Conservation (phyloP, 2,113 vertebrate genomes). For the Cygnus buccinator region DNA sequence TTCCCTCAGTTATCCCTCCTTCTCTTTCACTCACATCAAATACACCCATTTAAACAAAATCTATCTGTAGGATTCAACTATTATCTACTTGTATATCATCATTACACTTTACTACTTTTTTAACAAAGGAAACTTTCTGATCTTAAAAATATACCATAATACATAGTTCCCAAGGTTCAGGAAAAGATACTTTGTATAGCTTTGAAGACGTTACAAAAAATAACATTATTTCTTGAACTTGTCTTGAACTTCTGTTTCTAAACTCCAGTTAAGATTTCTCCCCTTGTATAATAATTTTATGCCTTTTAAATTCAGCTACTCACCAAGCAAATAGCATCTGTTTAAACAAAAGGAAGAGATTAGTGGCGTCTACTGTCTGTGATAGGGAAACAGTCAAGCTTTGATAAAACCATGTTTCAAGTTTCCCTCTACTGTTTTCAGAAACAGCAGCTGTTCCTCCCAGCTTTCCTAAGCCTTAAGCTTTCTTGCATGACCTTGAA, state of each 20-base stretch:
- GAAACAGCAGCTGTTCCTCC: constrained; percentile 44
- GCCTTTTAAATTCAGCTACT: constrained; percentile 31
- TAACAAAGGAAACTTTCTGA: background rate
- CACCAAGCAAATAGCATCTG: constrained; percentile 24
- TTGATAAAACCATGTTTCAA: constrained; percentile 18
- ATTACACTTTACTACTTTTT: background rate
- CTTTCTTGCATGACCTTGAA: constrained; percentile 38
- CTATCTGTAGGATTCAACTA: background rate
- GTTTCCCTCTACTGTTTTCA: constrained; percentile 25
- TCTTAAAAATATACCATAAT: background rate
- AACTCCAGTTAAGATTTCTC: background rate
- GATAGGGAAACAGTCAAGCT: constrained; percentile 23
- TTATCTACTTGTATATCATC: background rate
- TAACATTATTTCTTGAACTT: background rate
- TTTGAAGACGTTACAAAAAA: constrained; percentile 7
- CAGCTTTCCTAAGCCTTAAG: background rate
- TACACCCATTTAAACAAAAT: background rate
- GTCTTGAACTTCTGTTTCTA: constrained; percentile 11
- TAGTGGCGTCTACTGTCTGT: background rate
- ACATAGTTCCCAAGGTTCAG: background rate
- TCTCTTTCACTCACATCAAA: background rate
- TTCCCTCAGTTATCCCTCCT: background rate
- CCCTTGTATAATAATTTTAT: background rate
- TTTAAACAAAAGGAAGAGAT: constrained; percentile 57
- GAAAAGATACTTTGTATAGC: background rate